These are phyloP conservation scores for Furcula furcula DNA, from an alignment of 2,888 invertebrate genomes.

Conservation along the genomic window DNA sequence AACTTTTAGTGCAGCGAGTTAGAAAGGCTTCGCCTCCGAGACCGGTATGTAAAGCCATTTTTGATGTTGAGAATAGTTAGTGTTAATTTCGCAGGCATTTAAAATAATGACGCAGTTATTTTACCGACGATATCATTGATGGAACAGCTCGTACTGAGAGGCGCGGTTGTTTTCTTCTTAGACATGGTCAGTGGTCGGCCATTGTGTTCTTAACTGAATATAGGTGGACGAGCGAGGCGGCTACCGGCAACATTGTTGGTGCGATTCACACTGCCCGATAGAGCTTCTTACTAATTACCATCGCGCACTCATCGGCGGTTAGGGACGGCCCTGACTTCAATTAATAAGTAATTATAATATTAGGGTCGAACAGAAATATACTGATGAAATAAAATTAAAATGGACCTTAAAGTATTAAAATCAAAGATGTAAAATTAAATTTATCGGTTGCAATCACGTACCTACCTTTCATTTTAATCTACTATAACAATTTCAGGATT, in stretches of 20 bases:
- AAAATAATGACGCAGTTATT: conserved; percentile 5
- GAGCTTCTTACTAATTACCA: conserved; percentile 70
- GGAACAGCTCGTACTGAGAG: conserved; percentile 22
- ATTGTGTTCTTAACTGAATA: conserved; percentile 70
- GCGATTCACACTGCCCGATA: conserved; percentile 62
- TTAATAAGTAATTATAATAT: no score
- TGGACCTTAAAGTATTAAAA: no score
- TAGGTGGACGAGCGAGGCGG: conserved; percentile 43
- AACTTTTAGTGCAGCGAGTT: conserved; percentile 64
- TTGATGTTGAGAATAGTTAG: conserved; percentile 8
- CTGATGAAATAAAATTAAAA: no score
- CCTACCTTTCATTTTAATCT: no score
- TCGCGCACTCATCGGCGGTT: conserved; percentile 18
- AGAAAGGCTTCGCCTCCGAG: conserved; percentile 45
- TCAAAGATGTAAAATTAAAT: no score
- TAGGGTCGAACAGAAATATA: no score
- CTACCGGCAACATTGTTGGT: conserved; percentile 66
- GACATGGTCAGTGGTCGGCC: conserved; percentile 34
- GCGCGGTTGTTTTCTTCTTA: conserved; percentile 31
- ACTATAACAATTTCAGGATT: no score
- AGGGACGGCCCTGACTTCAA: not conserved
- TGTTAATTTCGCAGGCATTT: conserved; percentile 15
- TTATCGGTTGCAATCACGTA: no score
- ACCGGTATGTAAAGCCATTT: conserved; percentile 17
- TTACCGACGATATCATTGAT: conserved; percentile 9